Evolutionary conservation across 2,888 invertebrate genomes (phyloP).

Genomic region (Cloeon dipterum): DNA sequence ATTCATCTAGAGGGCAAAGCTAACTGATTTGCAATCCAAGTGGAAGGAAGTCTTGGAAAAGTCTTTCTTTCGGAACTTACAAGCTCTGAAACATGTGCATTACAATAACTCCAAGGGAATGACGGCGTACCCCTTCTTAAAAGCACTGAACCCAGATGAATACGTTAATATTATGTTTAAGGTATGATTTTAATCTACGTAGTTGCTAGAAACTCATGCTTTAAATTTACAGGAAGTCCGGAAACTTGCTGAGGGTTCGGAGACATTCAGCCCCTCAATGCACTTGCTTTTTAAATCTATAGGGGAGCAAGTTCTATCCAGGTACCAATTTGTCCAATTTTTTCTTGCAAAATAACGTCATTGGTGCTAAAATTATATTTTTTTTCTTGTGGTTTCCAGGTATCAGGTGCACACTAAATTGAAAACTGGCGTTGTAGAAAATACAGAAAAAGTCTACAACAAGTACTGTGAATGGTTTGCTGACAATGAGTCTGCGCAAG

Average conservation of each 20-base stretch:
- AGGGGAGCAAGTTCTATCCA: constrained; percentile 41
- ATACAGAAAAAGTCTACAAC: constrained; percentile 33
- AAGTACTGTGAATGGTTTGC: constrained; percentile 42
- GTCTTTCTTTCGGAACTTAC: constrained; percentile 45
- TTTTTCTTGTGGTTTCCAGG: too few species aligned
- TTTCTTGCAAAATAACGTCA: too few species aligned
- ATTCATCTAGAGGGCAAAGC: constrained; percentile 29
- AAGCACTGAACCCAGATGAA: constrained; percentile 25
- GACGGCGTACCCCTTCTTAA: constrained; percentile 47
- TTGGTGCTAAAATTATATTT: too few species aligned
- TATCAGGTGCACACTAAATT: constrained; percentile 41
- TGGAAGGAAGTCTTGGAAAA: constrained; percentile 40
- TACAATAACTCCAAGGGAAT: constrained; percentile 26
- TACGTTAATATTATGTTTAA: constrained; percentile 21
- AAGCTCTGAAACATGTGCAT: constrained; percentile 28
- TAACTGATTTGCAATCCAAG: constrained; percentile 31
- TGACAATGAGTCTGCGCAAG: constrained; percentile 12
- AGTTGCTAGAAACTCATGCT: not conserved
- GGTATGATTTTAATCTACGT: constrained; percentile 14
- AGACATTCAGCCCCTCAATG: constrained; percentile 51
- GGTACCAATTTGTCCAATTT: too few species aligned
- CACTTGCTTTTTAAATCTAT: constrained; percentile 36
- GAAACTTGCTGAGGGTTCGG: constrained; percentile 50
- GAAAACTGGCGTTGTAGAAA: constrained; percentile 37
- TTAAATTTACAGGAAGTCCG: constrained; percentile 34